These are phyloP conservation scores for Nyctibius bracteatus DNA, from an alignment of 2,113 vertebrate genomes.

Conservation along the genomic window DNA sequence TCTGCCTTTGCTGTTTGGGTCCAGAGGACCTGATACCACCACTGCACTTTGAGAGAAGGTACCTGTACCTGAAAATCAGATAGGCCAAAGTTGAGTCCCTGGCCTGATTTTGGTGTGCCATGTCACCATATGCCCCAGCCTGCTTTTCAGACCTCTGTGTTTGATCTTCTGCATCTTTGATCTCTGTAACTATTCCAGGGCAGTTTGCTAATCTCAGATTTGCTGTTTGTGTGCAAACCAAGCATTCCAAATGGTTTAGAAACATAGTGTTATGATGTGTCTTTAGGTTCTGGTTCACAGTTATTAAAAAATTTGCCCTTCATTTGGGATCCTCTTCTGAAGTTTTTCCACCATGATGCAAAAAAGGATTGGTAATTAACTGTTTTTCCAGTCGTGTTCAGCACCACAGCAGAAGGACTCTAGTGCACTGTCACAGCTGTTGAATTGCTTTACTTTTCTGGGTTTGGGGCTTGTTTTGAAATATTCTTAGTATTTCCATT, in stretches of 20 bases:
- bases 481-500: background rate
- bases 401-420: background rate
- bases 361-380: background rate
- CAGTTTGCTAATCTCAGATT: background rate
- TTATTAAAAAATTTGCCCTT: background rate
- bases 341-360: background rate
- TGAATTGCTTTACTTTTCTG: background rate
- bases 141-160: background rate
- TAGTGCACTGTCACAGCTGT: background rate
- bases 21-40: background rate
- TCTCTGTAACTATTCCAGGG: rapidly evolving
- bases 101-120: rapidly evolving
- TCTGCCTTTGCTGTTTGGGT: background rate
- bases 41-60: background rate
- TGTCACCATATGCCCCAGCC: background rate
- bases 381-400: background rate
- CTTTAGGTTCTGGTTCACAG: background rate
- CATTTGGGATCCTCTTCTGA: background rate
- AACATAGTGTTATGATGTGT: background rate
- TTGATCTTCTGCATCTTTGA: background rate
- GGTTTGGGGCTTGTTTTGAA: background rate
- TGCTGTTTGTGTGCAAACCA: background rate
- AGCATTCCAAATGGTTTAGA: background rate
- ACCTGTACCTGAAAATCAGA: background rate
- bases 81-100: background rate